phyloP scores from a whole-genome alignment of 2,888 invertebrate species.

The Platycheirus albimanus region DNA sequence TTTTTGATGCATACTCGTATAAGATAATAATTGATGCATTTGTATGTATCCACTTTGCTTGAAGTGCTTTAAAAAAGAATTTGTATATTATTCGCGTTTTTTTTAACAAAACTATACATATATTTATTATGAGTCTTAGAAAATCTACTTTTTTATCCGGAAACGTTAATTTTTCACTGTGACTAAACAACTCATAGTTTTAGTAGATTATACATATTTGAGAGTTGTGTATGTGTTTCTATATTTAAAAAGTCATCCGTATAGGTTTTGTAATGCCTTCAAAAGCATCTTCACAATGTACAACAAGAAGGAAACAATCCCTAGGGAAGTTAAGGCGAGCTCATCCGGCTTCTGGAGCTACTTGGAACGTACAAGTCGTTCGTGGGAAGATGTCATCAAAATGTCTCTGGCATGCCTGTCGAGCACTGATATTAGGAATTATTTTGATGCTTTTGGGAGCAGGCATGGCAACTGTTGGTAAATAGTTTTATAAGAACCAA shows the following conservation, averaged over 20 bases:
- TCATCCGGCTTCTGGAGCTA: slow-evolving; percentile 91
- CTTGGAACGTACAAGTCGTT: slow-evolving; percentile 94
- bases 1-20: slow-evolving; percentile 3
- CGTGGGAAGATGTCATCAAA: slow-evolving; percentile 93
- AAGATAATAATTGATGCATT: slow-evolving; percentile 1
- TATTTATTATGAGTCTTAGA: not conserved
- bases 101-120: not conserved
- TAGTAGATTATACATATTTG: too few species aligned
- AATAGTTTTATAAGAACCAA: slow-evolving; percentile 76
- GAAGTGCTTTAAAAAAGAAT: slow-evolving; percentile 14
- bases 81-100: too few species aligned
- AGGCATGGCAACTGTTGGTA: slow-evolving; percentile 96
- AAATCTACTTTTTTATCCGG: slow-evolving; percentile 1
- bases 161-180: too few species aligned
- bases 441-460: slow-evolving; percentile 94
- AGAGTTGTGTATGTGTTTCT: not conserved
- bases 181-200: too few species aligned
- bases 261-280: slow-evolving; percentile 78
- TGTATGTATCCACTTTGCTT: slow-evolving; percentile 34
- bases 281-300: slow-evolving; percentile 79
- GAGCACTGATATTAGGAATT: slow-evolving; percentile 93
- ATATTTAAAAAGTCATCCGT: not conserved
- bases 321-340: slow-evolving; percentile 87
- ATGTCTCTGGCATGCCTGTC: slow-evolving; percentile 97
- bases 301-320: slow-evolving; percentile 81